Conservation (phyloP, 53 echinoderm and acorn worm species). For the Pentamera pediparva region DNA sequence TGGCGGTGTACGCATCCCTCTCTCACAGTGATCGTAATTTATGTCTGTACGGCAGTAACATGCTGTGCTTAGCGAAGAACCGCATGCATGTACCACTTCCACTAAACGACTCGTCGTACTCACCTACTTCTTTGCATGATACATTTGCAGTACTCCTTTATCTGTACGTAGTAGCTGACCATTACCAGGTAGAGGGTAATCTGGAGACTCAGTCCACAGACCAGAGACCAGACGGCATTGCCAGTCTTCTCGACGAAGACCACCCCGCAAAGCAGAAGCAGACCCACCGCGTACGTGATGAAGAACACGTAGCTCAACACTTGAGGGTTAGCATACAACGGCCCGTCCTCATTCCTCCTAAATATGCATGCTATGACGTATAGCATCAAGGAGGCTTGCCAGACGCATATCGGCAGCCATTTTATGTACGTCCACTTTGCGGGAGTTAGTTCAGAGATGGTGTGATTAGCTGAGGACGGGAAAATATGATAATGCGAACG, state of each 20-base stretch:
- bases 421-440: constrained; percentile 44
- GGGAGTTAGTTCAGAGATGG: constrained; percentile 9
- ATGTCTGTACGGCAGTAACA: too few relatives aligned
- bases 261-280: constrained; percentile 39
- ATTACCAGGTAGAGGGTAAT: constrained; percentile 15
- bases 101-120: too few relatives aligned
- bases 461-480: too few relatives aligned
- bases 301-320: constrained; percentile 38
- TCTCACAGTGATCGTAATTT: too few relatives aligned
- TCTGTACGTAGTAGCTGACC: constrained; percentile 1
- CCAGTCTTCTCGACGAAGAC: constrained; percentile 34
- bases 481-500: too few relatives aligned
- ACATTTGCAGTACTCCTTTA: constrained; percentile 3
- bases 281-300: constrained; percentile 3
- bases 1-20: too few relatives aligned
- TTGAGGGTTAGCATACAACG: constrained; percentile 48
- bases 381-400: constrained; percentile 52
- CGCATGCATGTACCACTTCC: too few relatives aligned
- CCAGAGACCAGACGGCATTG: constrained; percentile 1
- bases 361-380: constrained; percentile 45
- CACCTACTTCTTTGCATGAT: neutral
- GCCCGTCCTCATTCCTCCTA: constrained; percentile 33
- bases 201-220: constrained; percentile 8
- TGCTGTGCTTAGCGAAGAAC: too few relatives aligned
- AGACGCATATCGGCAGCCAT: constrained; percentile 45